Percentiles rank a stretch among this genome's conserved stretches.
phyloP scores from a whole-genome alignment of 2,113 vertebrate genomes.

The Empidonax traillii region DNA sequence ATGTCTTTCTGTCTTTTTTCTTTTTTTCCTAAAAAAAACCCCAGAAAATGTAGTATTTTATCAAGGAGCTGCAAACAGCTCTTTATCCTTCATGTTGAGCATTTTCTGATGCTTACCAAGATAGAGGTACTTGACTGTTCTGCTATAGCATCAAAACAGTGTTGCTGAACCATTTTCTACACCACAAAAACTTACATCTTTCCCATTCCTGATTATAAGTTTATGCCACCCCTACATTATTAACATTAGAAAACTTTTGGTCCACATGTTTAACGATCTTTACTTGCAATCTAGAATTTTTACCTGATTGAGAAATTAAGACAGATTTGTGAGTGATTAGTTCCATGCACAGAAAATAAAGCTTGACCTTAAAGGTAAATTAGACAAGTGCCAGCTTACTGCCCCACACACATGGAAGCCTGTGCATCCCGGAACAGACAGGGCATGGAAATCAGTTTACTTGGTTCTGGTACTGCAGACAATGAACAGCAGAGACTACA shows the following conservation, averaged over 20 bases:
- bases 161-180: neutral
- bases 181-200: neutral
- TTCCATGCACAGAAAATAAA: neutral
- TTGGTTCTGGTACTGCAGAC: neutral
- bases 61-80: neutral
- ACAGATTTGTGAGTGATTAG: neutral
- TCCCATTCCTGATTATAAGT: neutral
- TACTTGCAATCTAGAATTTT: neutral
- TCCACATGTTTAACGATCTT: neutral
- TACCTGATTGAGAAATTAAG: neutral
- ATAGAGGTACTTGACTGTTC: neutral
- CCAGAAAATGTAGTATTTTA: neutral
- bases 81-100: neutral
- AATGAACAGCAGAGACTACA: neutral
- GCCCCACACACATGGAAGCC: neutral
- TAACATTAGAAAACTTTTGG: neutral
- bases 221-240: neutral
- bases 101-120: neutral
- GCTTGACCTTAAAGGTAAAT: neutral
- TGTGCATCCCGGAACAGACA: neutral
- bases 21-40: neutral
- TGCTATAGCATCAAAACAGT: neutral
- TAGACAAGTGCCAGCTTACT: neutral
- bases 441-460: fast-evolving
- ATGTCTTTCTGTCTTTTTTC: neutral